Conservation (phyloP, 2,888 invertebrate species). For the Melinaea menophilus region DNA sequence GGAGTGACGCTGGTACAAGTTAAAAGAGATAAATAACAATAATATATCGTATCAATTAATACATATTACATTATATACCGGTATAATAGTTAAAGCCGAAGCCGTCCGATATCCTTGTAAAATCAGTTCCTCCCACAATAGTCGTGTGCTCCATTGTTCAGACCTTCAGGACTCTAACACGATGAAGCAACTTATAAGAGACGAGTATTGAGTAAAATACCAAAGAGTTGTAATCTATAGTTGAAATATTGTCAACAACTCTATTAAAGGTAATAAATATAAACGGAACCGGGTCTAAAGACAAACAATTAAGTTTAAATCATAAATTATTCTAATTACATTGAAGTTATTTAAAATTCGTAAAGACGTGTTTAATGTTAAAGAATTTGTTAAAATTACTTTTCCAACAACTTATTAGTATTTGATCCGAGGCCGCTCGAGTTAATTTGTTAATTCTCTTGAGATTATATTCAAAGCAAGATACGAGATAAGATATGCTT, state of each 20-base stretch:
- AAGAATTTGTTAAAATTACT: background rate
- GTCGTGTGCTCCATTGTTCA: background rate
- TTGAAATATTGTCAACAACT: too few species aligned
- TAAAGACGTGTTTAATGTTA: background rate
- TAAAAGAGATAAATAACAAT: too few species aligned
- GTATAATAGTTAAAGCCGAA: background rate
- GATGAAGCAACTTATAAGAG: slow-evolving; percentile 1
- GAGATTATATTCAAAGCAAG: background rate
- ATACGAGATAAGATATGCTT: slow-evolving; percentile 2
- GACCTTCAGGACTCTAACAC: background rate
- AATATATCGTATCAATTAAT: too few species aligned
- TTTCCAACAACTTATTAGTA: background rate
- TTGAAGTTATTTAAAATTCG: background rate
- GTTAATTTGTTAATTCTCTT: background rate
- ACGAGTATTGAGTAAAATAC: background rate
- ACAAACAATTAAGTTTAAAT: too few species aligned
- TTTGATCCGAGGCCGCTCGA: background rate
- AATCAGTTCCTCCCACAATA: background rate
- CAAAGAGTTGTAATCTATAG: background rate
- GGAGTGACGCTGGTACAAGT: background rate
- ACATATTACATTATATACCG: background rate
- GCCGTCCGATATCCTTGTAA: background rate
- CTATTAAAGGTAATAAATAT: too few species aligned
- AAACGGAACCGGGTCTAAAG: background rate
- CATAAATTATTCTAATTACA: background rate